Base-by-base conservation (phyloP, 2,113 vertebrate species). In the Stercorarius parasiticus region DNA sequence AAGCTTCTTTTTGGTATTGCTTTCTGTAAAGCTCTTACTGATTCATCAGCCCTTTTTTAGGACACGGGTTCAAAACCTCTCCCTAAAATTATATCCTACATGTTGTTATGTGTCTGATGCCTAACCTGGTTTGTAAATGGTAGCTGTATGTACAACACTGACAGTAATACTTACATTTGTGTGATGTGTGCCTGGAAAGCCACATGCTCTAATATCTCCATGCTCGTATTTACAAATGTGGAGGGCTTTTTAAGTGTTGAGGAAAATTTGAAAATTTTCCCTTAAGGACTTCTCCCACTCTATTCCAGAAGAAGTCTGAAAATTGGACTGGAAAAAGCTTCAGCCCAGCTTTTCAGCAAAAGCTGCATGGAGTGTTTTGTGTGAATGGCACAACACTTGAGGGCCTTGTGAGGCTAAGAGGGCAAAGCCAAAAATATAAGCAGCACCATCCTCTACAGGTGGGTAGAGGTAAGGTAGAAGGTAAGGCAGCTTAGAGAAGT, bases 131-230 rank as follows among this genome's bases (percentile, higher is more conserved):
- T 67, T 69, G 20, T 43, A 88, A 72, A 34, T 43, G 6, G 42
- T 43, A 65, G 4, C 18, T 61, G 14, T 38, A 55, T 0, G 0
- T n/a, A 56, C 3, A 78, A 34, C 0, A 2, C 9, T 34, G 45
- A n/a, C 38, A 55, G 13, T 9, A 87, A 70, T 47, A 69, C 11
- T 18, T 40, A 56, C 1, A 13, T 50, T 64, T 88, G 7, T 52
- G 40, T 52, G 27, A 49, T 27, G 26, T 45, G 6, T 27, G 4
- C n/a, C 66, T 76, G 29, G 38, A 55, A 72, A 92, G 22, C 5
- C 13, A 87, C 47, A 78, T 59, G 6, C 5, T 72, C 8, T 42
- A 49, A n/a, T 18, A 73, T 27, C 29, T 17, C 6, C 21, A n/a
- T 58, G 15, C 6, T 56, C 1, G 0, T 49, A 38, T 42, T 82